phyloP scores from a whole-genome alignment of 2,888 invertebrate species.

The Leistus spinibarbis region DNA sequence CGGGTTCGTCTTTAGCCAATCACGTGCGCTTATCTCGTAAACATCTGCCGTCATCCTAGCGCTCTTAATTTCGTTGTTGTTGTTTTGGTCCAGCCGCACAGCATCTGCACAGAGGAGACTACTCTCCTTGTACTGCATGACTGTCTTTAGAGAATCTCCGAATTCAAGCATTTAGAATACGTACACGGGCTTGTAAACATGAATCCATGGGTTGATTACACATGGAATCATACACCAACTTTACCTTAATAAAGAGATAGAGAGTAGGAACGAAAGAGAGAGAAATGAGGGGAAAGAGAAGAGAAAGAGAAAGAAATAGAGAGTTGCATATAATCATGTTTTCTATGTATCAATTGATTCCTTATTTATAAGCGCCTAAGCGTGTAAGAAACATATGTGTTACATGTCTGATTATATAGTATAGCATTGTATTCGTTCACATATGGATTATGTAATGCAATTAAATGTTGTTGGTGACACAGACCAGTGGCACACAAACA shows the following conservation, averaged over 20 bases:
- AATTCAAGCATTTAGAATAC: no score
- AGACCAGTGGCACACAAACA: background rate
- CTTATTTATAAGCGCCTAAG: background rate
- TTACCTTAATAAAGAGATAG: no score
- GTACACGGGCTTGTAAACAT: no score
- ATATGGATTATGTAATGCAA: background rate
- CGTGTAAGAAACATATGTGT: background rate
- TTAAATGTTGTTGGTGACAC: background rate
- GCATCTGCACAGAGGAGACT: background rate
- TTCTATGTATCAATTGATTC: background rate
- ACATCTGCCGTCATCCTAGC: conserved; percentile 18
- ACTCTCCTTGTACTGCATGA: background rate
- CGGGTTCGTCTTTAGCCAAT: conserved; percentile 9
- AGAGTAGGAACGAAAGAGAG: no score
- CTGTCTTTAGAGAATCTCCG: no score
- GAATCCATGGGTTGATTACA: no score
- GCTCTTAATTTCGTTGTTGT: conserved; percentile 4
- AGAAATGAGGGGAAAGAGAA: no score
- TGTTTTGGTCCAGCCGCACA: conserved; percentile 16
- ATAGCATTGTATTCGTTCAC: background rate
- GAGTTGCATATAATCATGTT: background rate
- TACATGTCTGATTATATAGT: background rate
- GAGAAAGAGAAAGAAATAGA: no score
- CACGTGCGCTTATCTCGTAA: conserved; percentile 24
- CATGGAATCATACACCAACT: no score